Conservation (phyloP, 1,140 invertebrate genomes). For the Parapsyche elsis region DNA sequence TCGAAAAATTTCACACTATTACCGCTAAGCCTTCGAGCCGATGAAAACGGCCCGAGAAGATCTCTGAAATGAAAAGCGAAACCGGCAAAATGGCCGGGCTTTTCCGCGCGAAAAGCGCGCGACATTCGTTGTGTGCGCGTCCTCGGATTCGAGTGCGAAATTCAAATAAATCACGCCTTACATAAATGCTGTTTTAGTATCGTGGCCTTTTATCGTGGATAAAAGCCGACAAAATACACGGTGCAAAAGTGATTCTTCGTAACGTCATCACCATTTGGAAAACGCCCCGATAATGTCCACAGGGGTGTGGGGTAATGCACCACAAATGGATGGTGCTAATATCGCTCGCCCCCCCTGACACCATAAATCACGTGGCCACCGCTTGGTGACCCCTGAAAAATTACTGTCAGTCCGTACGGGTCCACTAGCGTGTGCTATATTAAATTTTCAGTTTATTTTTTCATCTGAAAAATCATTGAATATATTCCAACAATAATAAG, state of each 20-base stretch:
- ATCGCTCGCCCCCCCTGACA: conserved; percentile 31
- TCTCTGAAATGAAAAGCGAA: conserved; percentile 5
- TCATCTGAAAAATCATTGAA: not conserved
- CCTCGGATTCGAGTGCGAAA: too few species aligned
- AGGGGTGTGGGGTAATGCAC: conserved; percentile 42
- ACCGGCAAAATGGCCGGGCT: not conserved
- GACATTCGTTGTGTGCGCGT: not conserved
- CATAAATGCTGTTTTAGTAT: too few species aligned
- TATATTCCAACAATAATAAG: too few species aligned
- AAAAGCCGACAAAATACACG: not conserved
- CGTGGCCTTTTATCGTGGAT: not conserved
- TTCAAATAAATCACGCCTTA: too few species aligned
- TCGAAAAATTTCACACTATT: conserved; percentile 32
- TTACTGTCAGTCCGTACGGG: conserved; percentile 4
- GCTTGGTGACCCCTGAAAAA: conserved; percentile 44
- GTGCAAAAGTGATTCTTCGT: conserved; percentile 8
- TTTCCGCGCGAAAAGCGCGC: too few species aligned
- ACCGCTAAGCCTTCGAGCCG: conserved; percentile 8
- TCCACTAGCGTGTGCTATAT: not conserved
- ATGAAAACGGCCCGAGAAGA: not conserved
- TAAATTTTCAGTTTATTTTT: not conserved
- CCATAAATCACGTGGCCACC: conserved; percentile 45
- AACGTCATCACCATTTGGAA: conserved; percentile 28
- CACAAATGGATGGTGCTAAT: conserved; percentile 52
- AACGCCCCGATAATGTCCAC: conserved; percentile 39